Percentiles rank a stretch among this genome's conserved stretches.
phyloP scores from a whole-genome alignment of 2,113 vertebrate genomes.

The Sceloporus undulatus region DNA sequence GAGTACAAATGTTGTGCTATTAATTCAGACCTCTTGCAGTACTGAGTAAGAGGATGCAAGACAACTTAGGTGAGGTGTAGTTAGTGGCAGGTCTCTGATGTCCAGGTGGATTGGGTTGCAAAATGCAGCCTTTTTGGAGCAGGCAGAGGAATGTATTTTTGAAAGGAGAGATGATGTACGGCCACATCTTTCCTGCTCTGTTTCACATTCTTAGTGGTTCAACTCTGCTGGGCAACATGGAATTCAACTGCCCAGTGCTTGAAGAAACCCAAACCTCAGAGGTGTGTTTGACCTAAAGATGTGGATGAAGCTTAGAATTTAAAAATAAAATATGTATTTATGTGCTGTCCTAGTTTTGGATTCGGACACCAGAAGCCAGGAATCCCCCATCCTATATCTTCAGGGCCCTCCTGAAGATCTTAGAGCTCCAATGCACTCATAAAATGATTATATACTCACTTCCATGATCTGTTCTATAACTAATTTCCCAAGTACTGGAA shows the following conservation, averaged over 20 bases:
- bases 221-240: slow-evolving; percentile 42
- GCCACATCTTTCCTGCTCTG: not conserved
- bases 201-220: slow-evolving; percentile 5
- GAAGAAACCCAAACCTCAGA: not conserved
- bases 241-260: slow-evolving; percentile 25
- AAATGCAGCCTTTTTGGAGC: slow-evolving; percentile 21
- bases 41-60: slow-evolving; percentile 62
- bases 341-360: too few species aligned
- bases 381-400: too few species aligned
- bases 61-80: slow-evolving; percentile 57
- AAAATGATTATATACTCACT: not conserved
- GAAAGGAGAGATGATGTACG: slow-evolving; percentile 38
- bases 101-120: slow-evolving; percentile 51
- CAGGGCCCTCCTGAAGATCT: too few species aligned
- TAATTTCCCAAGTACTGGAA: too few species aligned
- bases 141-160: not conserved
- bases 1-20: slow-evolving; percentile 77
- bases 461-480: too few species aligned
- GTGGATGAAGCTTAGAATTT: not conserved
- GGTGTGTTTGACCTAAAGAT: too few species aligned
- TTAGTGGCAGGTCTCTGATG: slow-evolving; percentile 52
- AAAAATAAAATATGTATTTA: too few species aligned
- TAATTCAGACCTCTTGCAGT: slow-evolving; percentile 73
- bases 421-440: too few species aligned
- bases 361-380: too few species aligned